phyloP scores from a whole-genome alignment of 1,140 invertebrate genomes.

The Arctopsyche grandis region DNA sequence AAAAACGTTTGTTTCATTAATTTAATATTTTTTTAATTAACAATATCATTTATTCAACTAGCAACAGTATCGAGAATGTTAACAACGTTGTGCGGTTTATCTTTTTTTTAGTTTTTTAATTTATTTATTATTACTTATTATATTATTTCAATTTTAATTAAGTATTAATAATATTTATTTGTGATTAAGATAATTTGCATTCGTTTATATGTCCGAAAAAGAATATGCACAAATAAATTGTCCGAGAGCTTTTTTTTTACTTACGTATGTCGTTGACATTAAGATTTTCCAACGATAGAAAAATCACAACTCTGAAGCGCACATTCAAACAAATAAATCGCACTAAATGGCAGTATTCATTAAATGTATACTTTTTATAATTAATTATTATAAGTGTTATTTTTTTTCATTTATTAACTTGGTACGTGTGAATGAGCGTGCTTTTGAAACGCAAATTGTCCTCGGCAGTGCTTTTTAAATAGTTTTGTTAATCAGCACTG shows the following conservation, averaged over 20 bases:
- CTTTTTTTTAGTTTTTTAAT: slow-evolving; percentile 3
- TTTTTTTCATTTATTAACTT: slow-evolving; percentile 5
- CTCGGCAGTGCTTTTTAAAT: not conserved
- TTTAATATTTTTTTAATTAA: not conserved
- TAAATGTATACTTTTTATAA: not conserved
- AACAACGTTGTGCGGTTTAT: slow-evolving; percentile 36
- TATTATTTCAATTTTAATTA: not conserved
- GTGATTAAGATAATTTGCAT: not conserved
- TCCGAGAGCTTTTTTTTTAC: not conserved
- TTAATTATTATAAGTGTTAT: not conserved
- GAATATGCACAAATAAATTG: not conserved
- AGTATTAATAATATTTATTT: not conserved
- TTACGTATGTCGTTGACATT: not conserved
- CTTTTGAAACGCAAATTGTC: slow-evolving; percentile 34
- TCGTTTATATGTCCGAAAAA: slow-evolving; percentile 1
- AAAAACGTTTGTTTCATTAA: not conserved
- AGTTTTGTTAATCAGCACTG: not conserved
- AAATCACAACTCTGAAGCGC: not conserved
- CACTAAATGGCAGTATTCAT: slow-evolving; percentile 23
- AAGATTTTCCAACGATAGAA: not conserved
- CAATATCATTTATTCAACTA: slow-evolving; percentile 19
- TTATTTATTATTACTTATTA: not conserved
- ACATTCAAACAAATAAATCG: not conserved
- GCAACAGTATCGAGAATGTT: slow-evolving; percentile 34
- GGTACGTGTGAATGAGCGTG: slow-evolving; percentile 39